Evolutionary conservation across 2,113 vertebrate species (phyloP), one percentile per base, ranked within the genome.

Genomic region (Bufo bufo): DNA sequence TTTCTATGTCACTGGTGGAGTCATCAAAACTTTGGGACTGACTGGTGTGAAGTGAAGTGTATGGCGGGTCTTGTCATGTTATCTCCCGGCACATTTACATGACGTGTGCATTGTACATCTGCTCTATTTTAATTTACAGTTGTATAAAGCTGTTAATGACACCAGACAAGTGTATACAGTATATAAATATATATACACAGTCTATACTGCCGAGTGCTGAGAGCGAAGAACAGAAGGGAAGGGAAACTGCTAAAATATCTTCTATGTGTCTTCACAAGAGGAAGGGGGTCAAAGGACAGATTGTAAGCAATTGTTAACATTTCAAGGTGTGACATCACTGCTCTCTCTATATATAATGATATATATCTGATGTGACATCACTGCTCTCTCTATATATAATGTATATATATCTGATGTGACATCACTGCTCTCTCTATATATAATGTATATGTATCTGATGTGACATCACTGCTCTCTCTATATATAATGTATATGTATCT

Each of bases 91-190:
- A 9, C 74, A 33, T 2, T 61, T 45, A 61, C 10, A 14, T 49
- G 58, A 82, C 58, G 63, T 58, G 43, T 82, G 20, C 17, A 82
- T 82, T 45, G 16, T 5, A 43, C 12, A 33, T 80, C 33, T 43
- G 23, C 54, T 80, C 78, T 43, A 1, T 33, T 33, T 33, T 80
- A 43, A 82, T 63, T 82, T 82, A 82, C 79, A 82, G 58, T 14
- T 14, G 17, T 82, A 65, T 4, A 63, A 33, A 33, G 16, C 10
- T 82, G 79, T 82, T 82, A 81, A 82, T 82, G 63, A 63, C 43
- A 17, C 16, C 4, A 16, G 0, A 80, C 6, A 17, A 33, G n/a
- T 47, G 20, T 50, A 75, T 49, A 49, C 33, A 33, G 33, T 49
- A 49, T 72, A 72, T 72, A 75, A 9, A 6, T 5, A 5, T 75